Base-by-base conservation (phyloP, 2,113 vertebrate genomes). In the Micromys minutus region DNA sequence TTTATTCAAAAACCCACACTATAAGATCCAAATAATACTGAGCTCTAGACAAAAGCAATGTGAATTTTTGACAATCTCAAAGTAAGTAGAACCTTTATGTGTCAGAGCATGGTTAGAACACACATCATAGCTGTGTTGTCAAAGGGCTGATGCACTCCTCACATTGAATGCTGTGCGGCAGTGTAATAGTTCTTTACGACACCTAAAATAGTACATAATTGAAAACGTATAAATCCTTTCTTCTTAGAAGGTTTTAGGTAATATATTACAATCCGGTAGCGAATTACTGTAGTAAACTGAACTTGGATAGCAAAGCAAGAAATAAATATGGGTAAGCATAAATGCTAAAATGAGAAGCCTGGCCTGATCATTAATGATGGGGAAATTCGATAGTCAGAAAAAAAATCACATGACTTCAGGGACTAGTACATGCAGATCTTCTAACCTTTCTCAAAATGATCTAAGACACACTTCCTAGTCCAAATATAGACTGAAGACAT, bases 91-190 rank as follows among this genome's bases (percentile, higher is more conserved):
- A 84, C 15, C 7, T 17, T 61, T 19, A 61, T 42, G 57, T 83
- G 57, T 42, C 24, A 31, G 10, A 17, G n/a, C 7, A 26, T 45
- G 16, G 57, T 19, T 31, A 84, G 57, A 59, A 63, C 15, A 17
- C 5, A 15, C 1, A 1, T 42, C 15, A 16, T 84, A 39, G 24
- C 21, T 45, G 12, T 31, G 24, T 31, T 61, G 16, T 31, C 52
- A 84, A 63, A 31, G 24, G 39, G 29, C 13, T 63, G 39, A 45
- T 26, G 7, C 24, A 45, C 5, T 31, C n/a, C 19, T 22, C 19
- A 24, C 1, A 1, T 3, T 24, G 1, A 57, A 45, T 19, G 8
- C 7, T 42, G 7, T 61, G 26, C 31, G n/a, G 42, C 45, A 4
- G 57, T 63, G 1, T 26, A 63, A 19, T 16, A 19, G n/a, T 63